Conservation (phyloP, 2,888 invertebrate species). For the Folsomia candida region DNA sequence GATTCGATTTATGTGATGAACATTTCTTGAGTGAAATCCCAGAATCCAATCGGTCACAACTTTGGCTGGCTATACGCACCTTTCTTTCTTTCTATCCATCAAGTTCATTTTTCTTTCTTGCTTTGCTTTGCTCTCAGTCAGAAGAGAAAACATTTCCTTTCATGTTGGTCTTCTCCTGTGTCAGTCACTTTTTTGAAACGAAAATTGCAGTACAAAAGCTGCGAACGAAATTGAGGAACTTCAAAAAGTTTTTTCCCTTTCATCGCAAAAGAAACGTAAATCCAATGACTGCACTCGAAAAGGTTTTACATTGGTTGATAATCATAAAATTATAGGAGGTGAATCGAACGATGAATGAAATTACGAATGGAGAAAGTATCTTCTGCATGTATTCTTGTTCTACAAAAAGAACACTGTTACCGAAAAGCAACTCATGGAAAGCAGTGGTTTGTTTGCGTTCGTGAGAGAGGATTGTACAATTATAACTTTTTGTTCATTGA, state of each 20-base stretch:
- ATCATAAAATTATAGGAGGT: neutral
- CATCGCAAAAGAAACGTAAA: conserved; percentile 6
- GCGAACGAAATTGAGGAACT: conserved; percentile 6
- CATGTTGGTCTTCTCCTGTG: neutral
- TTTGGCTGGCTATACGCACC: neutral
- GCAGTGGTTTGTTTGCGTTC: too few species aligned
- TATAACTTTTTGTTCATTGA: too few species aligned
- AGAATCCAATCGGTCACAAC: too few species aligned
- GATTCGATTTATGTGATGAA: too few species aligned
- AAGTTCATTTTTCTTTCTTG: too few species aligned
- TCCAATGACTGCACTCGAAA: conserved; percentile 11
- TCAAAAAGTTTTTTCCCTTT: conserved; percentile 14
- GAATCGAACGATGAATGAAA: neutral
- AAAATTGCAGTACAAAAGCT: conserved; percentile 2
- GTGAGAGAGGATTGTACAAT: too few species aligned
- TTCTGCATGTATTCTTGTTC: too few species aligned
- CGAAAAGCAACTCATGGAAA: too few species aligned
- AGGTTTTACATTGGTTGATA: neutral
- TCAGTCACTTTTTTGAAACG: neutral
- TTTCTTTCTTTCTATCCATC: too few species aligned
- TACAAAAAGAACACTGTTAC: too few species aligned
- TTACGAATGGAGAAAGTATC: neutral
- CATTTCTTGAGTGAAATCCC: too few species aligned
- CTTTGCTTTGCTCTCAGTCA: neutral
- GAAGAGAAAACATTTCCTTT: neutral